phyloP scores from a whole-genome alignment of 2,888 invertebrate species.

The Hirtodrosophila duncani region DNA sequence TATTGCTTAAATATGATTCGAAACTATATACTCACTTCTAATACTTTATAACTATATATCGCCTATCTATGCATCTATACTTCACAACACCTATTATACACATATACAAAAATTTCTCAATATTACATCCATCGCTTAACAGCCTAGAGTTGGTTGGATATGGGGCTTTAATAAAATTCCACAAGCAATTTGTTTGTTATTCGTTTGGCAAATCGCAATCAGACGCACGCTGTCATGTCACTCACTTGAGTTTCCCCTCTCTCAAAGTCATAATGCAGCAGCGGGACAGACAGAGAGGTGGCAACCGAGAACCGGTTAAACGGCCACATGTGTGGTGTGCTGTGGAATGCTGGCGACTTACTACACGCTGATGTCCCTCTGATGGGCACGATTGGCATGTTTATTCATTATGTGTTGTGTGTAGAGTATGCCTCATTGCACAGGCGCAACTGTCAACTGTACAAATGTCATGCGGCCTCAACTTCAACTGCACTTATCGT shows the following conservation, averaged over 20 bases:
- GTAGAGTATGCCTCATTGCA: constrained; percentile 27
- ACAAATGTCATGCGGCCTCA: too few relatives aligned
- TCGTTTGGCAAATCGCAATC: constrained; percentile 30
- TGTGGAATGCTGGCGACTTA: constrained; percentile 32
- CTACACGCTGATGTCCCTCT: constrained; percentile 20
- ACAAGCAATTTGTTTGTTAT: constrained; percentile 35
- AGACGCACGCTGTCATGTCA: constrained; percentile 34
- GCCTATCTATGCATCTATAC: too few relatives aligned
- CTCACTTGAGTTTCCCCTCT: constrained; percentile 4
- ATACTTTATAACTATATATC: too few relatives aligned
- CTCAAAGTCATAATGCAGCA: constrained; percentile 14
- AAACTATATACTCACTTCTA: too few relatives aligned
- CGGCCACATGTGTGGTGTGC: constrained; percentile 12
- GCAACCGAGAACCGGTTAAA: constrained; percentile 37
- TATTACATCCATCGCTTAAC: too few relatives aligned
- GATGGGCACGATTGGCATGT: constrained; percentile 30
- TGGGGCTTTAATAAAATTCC: constrained; percentile 31
- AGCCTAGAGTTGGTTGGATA: neutral
- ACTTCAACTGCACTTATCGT: constrained; percentile 16
- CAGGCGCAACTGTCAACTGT: constrained; percentile 39
- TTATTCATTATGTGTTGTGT: constrained; percentile 10
- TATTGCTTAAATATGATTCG: too few relatives aligned
- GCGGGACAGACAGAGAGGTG: constrained; percentile 1
- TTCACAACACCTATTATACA: too few relatives aligned
- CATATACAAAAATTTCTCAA: constrained; percentile 7